Base-by-base conservation (phyloP, 2,888 invertebrate species). In the Neria commutata region DNA sequence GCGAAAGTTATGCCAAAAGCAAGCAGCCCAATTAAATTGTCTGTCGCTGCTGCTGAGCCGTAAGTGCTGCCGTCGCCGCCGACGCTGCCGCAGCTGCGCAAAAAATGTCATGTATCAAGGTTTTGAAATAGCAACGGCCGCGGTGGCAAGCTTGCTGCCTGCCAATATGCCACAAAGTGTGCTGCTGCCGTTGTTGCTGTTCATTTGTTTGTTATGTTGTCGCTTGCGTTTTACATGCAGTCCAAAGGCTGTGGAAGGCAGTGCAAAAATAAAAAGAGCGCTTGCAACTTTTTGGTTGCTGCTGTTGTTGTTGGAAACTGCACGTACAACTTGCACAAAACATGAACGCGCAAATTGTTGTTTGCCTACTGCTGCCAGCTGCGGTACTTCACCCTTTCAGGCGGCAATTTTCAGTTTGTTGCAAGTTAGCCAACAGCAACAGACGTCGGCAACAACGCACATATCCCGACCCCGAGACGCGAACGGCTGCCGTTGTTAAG, bases 281-380 rank as follows among this genome's bases (percentile, higher is more conserved):
- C 29, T 29, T 29, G 6, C 6, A 37, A 47, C 37, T 16, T 42
- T 53, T 42, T 53, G 25, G 19, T 50, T 34, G 34, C 19, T 50
- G 37, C 6, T 26, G 24, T 40, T 8, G 26, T 25, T 37, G 16
- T 33, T 17, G n/a, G 33, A 40, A 56, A 21, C 45, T 16, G 16
- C 23, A 25, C 24, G 17, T 45, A 42, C 33, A 34, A 14, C 3
- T 34, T 21, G 19, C 11, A 50, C 16, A 50, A 50, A 50, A 50
- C 19, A 29, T 45, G 45, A 11, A 33, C 48, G 50, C 56, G 50
- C 50, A 56, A 56, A 50, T 56, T 56, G 56, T 50, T 56, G 56
- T 50, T 56, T 33, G 24, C 26, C 42, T 29, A 23, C 33, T 49
- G n/a, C n/a, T 17, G 16, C 42, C 42, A 16, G 21, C 19, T 42